These are phyloP conservation scores for Notolabrus celidotus DNA, from an alignment of 2,797 vertebrate genomes.

Conservation along the genomic window DNA sequence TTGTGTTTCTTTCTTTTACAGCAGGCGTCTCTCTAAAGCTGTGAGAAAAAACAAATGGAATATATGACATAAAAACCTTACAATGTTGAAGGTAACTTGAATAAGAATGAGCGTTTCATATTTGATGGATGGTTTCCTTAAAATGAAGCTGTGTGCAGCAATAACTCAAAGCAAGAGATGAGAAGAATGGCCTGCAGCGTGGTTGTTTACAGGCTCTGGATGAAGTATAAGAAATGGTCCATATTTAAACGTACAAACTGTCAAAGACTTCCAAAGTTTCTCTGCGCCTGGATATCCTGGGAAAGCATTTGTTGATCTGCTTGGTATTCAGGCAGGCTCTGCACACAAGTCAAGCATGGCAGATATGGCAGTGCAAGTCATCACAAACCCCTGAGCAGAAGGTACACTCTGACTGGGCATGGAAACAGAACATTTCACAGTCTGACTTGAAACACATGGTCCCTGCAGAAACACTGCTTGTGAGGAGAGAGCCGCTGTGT, in stretches of 20 bases:
- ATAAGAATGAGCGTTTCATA: background rate
- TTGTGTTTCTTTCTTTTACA: constrained; percentile 21
- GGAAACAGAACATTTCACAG: constrained; percentile 31
- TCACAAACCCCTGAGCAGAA: constrained; percentile 39
- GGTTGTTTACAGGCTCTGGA: background rate
- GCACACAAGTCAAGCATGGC: constrained; percentile 45
- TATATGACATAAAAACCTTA: background rate
- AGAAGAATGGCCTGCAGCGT: background rate
- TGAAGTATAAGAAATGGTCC: background rate
- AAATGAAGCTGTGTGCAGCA: background rate
- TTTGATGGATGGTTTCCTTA: background rate
- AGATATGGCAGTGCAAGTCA: constrained; percentile 40
- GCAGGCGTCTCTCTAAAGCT: no score
- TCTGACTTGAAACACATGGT: constrained; percentile 29
- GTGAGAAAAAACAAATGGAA: no score
- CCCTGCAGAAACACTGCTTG: background rate
- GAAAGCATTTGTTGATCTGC: constrained; percentile 37
- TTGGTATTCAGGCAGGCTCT: constrained; percentile 41
- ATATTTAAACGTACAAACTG: constrained; percentile 3
- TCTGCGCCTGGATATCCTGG: constrained; percentile 12
- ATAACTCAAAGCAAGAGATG: background rate
- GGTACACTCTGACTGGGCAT: constrained; percentile 20
- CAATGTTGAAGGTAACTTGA: background rate
- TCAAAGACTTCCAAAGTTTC: background rate
- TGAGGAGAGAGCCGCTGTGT: background rate